phyloP scores from a whole-genome alignment of 2,113 vertebrate species.

The Columbina picui region DNA sequence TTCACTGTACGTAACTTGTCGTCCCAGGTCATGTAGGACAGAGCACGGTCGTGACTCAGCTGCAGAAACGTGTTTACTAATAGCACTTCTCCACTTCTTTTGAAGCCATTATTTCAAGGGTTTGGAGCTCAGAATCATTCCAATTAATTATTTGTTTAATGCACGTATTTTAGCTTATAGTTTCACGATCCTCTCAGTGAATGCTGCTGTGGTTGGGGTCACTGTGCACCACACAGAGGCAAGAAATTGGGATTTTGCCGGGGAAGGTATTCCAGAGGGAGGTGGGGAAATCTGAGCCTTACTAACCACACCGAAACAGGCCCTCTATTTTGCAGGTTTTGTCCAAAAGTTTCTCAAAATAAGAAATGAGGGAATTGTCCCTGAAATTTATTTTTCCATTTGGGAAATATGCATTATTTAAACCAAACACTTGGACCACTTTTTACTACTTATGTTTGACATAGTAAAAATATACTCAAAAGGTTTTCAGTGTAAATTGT shows the following conservation, averaged over 20 bases:
- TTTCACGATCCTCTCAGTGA: neutral
- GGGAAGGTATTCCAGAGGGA: neutral
- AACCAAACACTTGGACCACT: neutral
- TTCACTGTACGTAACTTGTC: neutral
- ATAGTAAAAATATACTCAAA: neutral
- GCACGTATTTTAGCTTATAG: neutral
- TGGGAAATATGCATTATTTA: neutral
- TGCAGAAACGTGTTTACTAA: neutral
- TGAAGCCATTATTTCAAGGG: neutral
- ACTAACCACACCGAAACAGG: neutral
- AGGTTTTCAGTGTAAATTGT: fast-evolving
- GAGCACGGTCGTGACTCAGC: neutral
- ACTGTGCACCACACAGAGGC: neutral
- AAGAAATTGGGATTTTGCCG: neutral
- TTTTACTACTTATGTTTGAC: neutral
- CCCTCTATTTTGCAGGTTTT: neutral
- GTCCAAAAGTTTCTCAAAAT: neutral
- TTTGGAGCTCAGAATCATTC: neutral
- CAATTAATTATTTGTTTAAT: neutral
- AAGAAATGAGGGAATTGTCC: neutral
- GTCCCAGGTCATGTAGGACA: neutral
- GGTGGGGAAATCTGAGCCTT: neutral
- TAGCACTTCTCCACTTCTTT: neutral
- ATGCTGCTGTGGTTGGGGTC: neutral
- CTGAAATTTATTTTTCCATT: neutral